These are phyloP conservation scores for Perognathus longimembris DNA, from an alignment of 2,113 vertebrate species.

Conservation along the genomic window DNA sequence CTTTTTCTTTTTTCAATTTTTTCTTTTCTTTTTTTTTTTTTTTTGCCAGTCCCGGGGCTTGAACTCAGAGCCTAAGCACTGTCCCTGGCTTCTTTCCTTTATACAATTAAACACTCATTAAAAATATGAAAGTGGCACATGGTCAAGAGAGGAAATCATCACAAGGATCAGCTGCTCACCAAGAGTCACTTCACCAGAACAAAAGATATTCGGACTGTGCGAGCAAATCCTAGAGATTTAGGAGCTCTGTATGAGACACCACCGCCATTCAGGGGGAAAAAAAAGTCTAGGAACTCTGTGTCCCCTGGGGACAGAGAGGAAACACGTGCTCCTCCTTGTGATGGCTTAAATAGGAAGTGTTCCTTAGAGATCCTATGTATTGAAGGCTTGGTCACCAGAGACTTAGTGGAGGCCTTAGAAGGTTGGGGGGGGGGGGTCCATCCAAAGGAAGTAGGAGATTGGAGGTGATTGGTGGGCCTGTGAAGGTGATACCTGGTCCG, in stretches of 20 bases:
- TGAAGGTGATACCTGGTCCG: neutral
- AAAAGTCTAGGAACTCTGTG: neutral
- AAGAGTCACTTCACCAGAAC: neutral
- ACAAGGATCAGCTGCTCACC: neutral
- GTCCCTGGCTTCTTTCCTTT: too few relatives aligned
- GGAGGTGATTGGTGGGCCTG: neutral
- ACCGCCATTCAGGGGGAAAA: neutral
- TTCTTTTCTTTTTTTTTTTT: too few relatives aligned
- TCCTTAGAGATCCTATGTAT: neutral
- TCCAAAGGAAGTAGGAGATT: accelerated
- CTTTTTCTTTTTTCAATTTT: neutral
- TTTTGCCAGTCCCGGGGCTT: too few relatives aligned
- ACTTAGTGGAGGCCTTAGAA: neutral
- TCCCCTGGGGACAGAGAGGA: neutral
- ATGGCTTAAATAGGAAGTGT: neutral
- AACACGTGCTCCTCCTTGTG: neutral
- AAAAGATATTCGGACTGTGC: neutral
- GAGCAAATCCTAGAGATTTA: neutral
- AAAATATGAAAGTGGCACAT: neutral
- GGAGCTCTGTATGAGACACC: neutral
- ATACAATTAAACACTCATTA: neutral
- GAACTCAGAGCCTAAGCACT: too few relatives aligned
- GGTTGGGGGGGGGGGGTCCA: too few relatives aligned
- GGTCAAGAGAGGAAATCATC: slow-evolving; percentile 1
- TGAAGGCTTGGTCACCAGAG: neutral